phyloP scores from a whole-genome alignment of 2,113 vertebrate species.

The Petromus typicus region DNA sequence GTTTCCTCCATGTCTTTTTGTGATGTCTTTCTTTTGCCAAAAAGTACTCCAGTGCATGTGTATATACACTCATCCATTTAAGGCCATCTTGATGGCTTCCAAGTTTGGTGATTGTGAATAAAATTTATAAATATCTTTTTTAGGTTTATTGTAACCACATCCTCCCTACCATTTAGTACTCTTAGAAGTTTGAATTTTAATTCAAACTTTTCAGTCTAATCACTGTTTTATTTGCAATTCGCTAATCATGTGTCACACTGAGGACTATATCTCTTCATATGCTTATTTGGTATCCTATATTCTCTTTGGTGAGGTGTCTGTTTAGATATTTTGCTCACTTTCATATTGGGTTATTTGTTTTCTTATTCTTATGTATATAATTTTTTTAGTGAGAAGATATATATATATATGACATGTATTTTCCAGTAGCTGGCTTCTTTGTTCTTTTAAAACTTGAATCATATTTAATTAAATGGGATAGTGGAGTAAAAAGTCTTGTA shows the following conservation, averaged over 20 bases:
- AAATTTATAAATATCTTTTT: neutral
- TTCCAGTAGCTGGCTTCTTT: neutral
- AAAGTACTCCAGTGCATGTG: neutral
- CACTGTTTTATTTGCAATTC: neutral
- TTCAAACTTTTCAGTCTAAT: neutral
- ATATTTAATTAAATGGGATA: neutral
- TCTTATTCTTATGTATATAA: neutral
- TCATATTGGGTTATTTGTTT: neutral
- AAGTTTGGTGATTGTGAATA: conserved; percentile 5
- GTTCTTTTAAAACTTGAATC: neutral
- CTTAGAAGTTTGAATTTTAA: neutral
- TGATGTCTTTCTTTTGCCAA: neutral
- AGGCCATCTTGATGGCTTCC: neutral
- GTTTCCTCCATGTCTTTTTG: neutral
- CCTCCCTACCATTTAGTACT: neutral
- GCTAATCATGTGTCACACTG: neutral
- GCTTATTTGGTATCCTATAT: neutral
- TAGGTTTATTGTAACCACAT: neutral
- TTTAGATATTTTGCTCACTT: neutral
- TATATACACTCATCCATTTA: neutral
- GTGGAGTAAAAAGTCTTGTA: neutral
- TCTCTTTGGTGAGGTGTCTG: neutral
- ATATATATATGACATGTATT: neutral
- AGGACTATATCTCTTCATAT: neutral
- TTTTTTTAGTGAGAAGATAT: too few species aligned